phyloP scores from a whole-genome alignment of 2,888 invertebrate species.

The Carterocephalus palaemon region DNA sequence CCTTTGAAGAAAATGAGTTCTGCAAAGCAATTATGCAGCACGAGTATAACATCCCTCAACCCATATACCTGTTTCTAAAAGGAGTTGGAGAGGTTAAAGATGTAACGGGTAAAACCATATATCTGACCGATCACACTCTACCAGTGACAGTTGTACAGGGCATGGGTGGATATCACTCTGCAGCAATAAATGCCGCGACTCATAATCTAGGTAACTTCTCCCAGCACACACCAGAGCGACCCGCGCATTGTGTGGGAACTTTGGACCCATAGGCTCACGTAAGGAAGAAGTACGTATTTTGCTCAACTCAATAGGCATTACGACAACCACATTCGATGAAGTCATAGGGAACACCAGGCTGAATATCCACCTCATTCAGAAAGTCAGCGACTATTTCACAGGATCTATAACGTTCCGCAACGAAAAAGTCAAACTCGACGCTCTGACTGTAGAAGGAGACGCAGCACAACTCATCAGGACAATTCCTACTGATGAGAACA shows the following conservation, averaged over 20 bases:
- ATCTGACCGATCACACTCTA: neutral
- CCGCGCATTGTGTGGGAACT: constrained; percentile 8
- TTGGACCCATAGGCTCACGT: neutral
- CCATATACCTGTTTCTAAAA: neutral
- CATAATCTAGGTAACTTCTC: neutral
- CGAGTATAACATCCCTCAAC: neutral
- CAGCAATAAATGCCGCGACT: too few species aligned
- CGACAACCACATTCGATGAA: neutral
- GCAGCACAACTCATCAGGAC: constrained; percentile 12
- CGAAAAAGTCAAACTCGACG: constrained; percentile 25
- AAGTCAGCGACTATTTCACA: constrained; percentile 22
- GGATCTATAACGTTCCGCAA: constrained; percentile 26
- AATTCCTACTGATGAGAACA: constrained; percentile 3
- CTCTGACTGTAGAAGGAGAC: constrained; percentile 25
- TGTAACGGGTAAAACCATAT: neutral
- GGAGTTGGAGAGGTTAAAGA: neutral
- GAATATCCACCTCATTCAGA: constrained; percentile 6
- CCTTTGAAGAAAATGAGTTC: neutral
- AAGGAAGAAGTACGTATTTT: neutral
- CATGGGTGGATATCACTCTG: neutral
- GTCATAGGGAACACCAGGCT: neutral
- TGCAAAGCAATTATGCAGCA: neutral
- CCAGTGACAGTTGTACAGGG: neutral
- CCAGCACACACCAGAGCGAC: neutral
- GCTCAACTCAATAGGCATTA: neutral